Conservation (phyloP, 2,888 invertebrate genomes). For the Agrochola lota region DNA sequence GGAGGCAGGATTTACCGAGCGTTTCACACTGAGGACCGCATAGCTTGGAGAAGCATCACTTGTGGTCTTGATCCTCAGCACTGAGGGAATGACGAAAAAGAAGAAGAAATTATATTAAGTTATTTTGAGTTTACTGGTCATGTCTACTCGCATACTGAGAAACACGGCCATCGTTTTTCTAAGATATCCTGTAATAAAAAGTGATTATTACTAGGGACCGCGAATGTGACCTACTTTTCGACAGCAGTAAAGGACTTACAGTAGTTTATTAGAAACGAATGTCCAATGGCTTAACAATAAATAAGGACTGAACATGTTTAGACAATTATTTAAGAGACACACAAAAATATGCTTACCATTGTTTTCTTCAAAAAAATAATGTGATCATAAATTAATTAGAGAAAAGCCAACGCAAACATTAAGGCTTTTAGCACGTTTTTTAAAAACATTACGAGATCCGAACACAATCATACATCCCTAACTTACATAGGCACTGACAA, state of each 20-base stretch:
- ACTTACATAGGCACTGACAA: slow-evolving; percentile 34
- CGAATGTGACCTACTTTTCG: slow-evolving; percentile 8
- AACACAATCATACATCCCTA: slow-evolving; percentile 12
- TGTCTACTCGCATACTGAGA: too few relatives aligned
- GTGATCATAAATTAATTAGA: slow-evolving; percentile 13
- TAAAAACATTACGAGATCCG: slow-evolving; percentile 6
- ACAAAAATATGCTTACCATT: not conserved
- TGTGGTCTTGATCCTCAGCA: too few relatives aligned
- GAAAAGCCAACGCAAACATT: slow-evolving; percentile 3
- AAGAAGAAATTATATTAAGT: too few relatives aligned
- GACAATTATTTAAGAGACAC: too few relatives aligned
- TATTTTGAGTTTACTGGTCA: not conserved
- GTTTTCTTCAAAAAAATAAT: not conserved
- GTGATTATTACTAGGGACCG: not conserved
- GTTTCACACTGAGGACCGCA: too few relatives aligned
- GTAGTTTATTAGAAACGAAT: not conserved
- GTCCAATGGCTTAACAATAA: not conserved
- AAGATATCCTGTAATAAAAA: not conserved
- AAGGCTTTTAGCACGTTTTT: not conserved
- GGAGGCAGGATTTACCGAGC: too few relatives aligned
- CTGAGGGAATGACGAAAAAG: too few relatives aligned
- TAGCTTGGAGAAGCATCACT: too few relatives aligned
- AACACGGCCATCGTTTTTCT: not conserved
- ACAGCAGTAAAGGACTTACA: not conserved
- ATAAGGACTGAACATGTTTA: not conserved